These are phyloP conservation scores for Ovis canadensis DNA, from an alignment of 2,113 vertebrate genomes.

Conservation along the genomic window DNA sequence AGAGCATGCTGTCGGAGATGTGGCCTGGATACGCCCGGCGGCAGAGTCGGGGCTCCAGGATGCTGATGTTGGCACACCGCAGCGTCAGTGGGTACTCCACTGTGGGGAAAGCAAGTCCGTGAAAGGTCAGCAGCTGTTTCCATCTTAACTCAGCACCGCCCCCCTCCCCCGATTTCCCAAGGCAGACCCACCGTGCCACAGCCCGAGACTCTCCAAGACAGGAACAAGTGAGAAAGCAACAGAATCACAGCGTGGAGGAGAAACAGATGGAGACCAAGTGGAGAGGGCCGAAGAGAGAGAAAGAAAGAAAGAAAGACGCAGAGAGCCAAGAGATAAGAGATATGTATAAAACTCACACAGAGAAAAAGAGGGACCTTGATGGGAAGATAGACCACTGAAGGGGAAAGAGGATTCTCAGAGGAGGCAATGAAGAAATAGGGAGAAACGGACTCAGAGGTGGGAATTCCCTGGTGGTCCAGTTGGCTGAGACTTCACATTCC, in stretches of 20 bases:
- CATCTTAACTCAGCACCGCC: background rate
- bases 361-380: background rate
- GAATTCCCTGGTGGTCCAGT: background rate
- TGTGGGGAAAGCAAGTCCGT: background rate
- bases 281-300: background rate
- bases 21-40: constrained; percentile 79
- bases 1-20: constrained; percentile 85
- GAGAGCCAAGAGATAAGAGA: background rate
- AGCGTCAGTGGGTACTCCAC: constrained; percentile 73
- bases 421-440: background rate
- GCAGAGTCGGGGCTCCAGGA: constrained; percentile 78
- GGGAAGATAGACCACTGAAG: background rate
- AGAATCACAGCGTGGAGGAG: background rate
- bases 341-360: too few species aligned
- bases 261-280: background rate
- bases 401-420: background rate
- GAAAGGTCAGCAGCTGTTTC: background rate
- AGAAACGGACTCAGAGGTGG: background rate
- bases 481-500: background rate
- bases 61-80: constrained; percentile 84
- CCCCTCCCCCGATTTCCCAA: background rate
- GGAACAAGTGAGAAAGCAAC: background rate
- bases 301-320: background rate
- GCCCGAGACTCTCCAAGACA: background rate
- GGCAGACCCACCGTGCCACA: background rate